Percentiles rank a stretch among this genome's conserved stretches.
These are phyloP conservation scores for Andrena camellia DNA, from an alignment of 2,888 invertebrate species.

Conservation along the genomic window DNA sequence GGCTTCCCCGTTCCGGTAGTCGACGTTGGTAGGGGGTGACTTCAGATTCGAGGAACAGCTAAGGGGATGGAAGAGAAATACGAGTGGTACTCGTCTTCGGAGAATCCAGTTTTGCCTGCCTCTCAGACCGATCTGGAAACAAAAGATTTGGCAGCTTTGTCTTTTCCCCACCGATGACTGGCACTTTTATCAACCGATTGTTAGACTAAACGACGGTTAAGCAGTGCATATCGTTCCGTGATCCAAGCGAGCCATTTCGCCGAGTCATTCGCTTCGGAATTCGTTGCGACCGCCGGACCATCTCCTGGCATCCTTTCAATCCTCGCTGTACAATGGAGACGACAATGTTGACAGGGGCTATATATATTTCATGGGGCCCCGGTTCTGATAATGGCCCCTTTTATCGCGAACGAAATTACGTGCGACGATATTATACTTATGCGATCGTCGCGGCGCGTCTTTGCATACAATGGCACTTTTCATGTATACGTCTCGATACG, in stretches of 20 bases:
- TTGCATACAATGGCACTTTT: neutral
- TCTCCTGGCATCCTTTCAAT: conserved; percentile 59
- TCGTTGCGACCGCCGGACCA: conserved; percentile 13
- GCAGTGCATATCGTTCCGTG: conserved; percentile 20
- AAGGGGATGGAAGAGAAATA: conserved; percentile 39
- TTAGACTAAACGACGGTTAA: conserved; percentile 41
- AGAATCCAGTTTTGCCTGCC: conserved; percentile 17
- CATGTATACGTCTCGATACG: conserved; percentile 11
- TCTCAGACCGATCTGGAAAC: conserved; percentile 71
- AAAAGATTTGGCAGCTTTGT: conserved; percentile 79
- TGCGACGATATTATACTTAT: neutral
- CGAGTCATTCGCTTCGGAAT: conserved; percentile 40
- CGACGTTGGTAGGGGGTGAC: conserved; percentile 18
- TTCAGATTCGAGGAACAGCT: conserved; percentile 19
- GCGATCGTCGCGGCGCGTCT: neutral
- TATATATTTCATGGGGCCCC: conserved; percentile 39
- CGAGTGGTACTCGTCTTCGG: conserved; percentile 67
- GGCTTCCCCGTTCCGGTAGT: conserved; percentile 32
- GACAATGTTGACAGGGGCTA: conserved; percentile 38
- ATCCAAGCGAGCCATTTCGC: conserved; percentile 22
- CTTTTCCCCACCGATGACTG: conserved; percentile 52
- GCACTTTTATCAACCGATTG: conserved; percentile 31
- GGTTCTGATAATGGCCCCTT: conserved; percentile 39
- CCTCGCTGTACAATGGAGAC: conserved; percentile 39
- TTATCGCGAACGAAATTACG: conserved; percentile 42